Percentiles rank a stretch among this genome's conserved stretches.
phyloP scores from a whole-genome alignment of 2,797 vertebrate species.

The Helarctos malayanus region DNA sequence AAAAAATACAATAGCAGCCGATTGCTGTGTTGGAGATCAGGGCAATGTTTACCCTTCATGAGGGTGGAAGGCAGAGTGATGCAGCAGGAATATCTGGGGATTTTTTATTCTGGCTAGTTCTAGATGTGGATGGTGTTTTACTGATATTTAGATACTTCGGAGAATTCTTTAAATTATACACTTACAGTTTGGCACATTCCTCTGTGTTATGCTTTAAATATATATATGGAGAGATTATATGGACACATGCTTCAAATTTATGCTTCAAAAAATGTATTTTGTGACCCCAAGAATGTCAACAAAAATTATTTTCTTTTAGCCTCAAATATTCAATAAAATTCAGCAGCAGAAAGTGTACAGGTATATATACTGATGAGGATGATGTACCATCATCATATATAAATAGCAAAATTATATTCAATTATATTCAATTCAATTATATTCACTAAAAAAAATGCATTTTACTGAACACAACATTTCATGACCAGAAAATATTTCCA shows the following conservation, averaged over 20 bases:
- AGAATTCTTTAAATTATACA: neutral
- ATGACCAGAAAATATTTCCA: neutral
- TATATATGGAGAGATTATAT: neutral
- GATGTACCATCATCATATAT: neutral
- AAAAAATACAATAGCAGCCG: neutral
- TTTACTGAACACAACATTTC: neutral
- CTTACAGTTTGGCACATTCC: neutral
- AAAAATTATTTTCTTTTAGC: neutral
- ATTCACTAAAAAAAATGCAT: neutral
- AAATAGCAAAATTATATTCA: neutral
- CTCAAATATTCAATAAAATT: slow-evolving; percentile 41
- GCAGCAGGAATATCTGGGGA: neutral
- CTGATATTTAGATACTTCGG: neutral
- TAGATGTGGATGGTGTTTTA: neutral
- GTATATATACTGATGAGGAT: neutral
- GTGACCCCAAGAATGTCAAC: neutral
- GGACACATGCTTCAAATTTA: neutral
- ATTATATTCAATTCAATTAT: no score
- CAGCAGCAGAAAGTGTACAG: neutral
- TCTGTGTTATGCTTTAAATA: neutral
- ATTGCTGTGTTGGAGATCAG: neutral
- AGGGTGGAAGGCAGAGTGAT: neutral
- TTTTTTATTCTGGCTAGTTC: neutral
- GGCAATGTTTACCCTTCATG: neutral
- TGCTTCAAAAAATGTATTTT: neutral